Base-by-base conservation (phyloP, 2,888 invertebrate genomes). In the Chironomus tentans region DNA sequence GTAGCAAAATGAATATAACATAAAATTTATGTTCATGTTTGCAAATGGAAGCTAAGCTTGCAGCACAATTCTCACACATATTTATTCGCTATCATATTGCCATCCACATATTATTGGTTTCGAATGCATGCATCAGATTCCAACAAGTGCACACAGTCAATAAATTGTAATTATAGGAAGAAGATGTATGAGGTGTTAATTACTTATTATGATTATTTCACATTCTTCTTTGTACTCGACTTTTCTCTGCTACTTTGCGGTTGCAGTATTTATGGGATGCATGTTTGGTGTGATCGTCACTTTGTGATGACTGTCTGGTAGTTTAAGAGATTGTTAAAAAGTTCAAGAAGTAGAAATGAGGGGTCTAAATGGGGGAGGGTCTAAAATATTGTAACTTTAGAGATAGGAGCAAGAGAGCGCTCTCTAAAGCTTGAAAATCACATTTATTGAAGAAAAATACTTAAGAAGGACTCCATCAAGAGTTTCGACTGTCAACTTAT, bases 151-250 rank as follows among this genome's bases (percentile, higher is more conserved):
- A 56, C 15, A 56, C n/a, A 56, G 65, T 73, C 62, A 28, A 74
- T 74, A 74, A 74, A 74, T 74, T 62, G 68, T 24, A 74, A 74
- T 68, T 74, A 74, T 38, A n/a, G 4, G 22, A n/a, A 47, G 68
- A 47, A 46, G 69, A 76, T 47, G 46, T 69, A 76, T 69, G 76
- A 76, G 69, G 76, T 76, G 76, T 56, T 76, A 76, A 76, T 76
- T 76, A 21, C 76, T 69, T 76, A 74, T 74, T 74, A 74, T 68
- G 65, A 74, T 68, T 48, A 13, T 24, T 46, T 74, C 62, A 18
- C 48, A 74, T 56, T 56, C 56, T 56, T 56, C n/a, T 15, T 56
- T 56, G 15, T 6, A 6, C 50, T 50, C n/a, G 50, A 15, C 18
- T 18, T 7, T 5, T 18, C 18, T 15, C 56, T 56, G 38, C 38